These are phyloP conservation scores for Mustelus asterias DNA, from an alignment of 2,113 vertebrate genomes.

Conservation along the genomic window DNA sequence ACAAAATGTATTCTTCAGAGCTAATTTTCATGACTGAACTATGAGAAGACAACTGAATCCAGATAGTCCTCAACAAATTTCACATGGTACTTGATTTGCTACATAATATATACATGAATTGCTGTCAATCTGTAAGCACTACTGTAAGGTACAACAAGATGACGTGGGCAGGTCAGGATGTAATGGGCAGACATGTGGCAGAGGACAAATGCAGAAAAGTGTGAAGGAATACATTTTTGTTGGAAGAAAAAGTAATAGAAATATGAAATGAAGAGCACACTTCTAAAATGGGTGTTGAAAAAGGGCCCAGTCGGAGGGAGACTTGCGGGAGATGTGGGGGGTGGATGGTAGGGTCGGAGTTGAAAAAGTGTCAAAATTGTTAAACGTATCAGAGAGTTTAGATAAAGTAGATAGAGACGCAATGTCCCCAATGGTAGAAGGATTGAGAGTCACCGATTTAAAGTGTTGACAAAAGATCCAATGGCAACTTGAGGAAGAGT, in stretches of 20 bases:
- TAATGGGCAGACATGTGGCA: too few species aligned
- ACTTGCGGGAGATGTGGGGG: too few species aligned
- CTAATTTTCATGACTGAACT: neutral
- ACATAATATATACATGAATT: neutral
- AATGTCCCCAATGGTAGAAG: neutral
- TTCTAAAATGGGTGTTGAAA: too few species aligned
- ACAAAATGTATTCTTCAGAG: neutral
- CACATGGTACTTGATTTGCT: neutral
- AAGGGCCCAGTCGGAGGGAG: too few species aligned
- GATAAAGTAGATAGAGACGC: neutral
- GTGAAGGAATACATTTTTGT: too few species aligned
- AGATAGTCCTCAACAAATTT: neutral
- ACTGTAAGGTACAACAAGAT: neutral
- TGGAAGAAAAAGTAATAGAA: too few species aligned
- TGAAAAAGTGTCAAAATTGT: too few species aligned
- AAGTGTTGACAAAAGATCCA: neutral
- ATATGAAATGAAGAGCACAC: too few species aligned
- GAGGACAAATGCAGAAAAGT: too few species aligned
- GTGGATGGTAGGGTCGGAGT: too few species aligned
- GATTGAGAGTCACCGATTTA: neutral
- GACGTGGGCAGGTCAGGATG: too few species aligned
- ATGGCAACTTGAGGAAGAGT: neutral
- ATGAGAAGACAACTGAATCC: neutral
- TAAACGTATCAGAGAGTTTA: neutral
- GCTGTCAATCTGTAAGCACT: neutral